A percentile compares a stretch with the other conserved stretches of the same genome.
Evolutionary conservation across 2,113 vertebrate species (phyloP).

Genomic region (Cryptomyrus ogoouensis): DNA sequence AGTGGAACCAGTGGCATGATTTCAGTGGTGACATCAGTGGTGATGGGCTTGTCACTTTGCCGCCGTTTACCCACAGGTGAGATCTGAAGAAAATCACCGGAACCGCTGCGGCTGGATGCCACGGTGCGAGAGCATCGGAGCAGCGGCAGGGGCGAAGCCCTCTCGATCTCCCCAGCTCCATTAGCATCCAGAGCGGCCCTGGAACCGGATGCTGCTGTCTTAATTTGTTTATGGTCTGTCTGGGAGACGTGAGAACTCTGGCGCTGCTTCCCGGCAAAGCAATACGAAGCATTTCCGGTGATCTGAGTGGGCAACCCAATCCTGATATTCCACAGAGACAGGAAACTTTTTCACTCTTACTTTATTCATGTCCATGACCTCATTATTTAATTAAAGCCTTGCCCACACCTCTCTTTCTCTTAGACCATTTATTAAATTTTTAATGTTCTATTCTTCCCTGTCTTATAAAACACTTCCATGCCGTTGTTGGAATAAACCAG

Average conservation of each 20-base stretch:
- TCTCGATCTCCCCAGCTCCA: constrained; percentile 25
- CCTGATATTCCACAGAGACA: background rate
- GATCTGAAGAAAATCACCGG: background rate
- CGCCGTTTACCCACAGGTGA: background rate
- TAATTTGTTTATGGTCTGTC: constrained; percentile 33
- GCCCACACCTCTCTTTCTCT: background rate
- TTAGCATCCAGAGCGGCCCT: constrained; percentile 23
- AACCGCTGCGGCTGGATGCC: background rate
- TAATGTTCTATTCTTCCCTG: background rate
- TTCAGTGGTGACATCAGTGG: background rate
- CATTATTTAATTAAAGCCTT: background rate
- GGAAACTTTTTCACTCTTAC: background rate
- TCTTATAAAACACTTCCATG: background rate
- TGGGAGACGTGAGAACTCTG: constrained; percentile 9
- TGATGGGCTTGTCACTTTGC: background rate
- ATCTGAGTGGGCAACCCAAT: background rate
- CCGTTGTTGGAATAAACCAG: background rate
- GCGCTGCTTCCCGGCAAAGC: constrained; percentile 29
- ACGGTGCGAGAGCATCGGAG: constrained; percentile 6
- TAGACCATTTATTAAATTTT: background rate
- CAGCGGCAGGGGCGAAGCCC: constrained; percentile 5
- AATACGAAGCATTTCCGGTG: constrained; percentile 6
- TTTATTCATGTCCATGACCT: background rate
- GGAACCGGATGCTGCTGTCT: constrained; percentile 13
- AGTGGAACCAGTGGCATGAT: background rate